Percentiles rank a stretch among this genome's conserved stretches.
Evolutionary conservation across 2,113 vertebrate genomes (phyloP).

Genomic region (Alaudala cheleensis): DNA sequence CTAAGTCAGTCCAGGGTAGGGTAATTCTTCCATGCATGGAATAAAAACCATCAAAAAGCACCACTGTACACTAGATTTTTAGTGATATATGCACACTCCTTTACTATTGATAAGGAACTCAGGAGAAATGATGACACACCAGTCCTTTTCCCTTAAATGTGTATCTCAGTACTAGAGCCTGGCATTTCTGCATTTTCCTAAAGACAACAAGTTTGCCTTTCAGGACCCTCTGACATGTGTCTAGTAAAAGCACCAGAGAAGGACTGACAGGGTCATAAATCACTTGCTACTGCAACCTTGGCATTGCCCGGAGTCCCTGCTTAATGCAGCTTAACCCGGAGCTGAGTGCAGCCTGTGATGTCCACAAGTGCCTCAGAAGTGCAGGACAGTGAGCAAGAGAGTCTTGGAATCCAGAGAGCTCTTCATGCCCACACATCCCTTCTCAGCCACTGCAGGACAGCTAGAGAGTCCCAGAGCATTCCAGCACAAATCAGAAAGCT

Average conservation of each 20-base stretch:
- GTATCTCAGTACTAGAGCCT: not conserved
- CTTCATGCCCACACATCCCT: not conserved
- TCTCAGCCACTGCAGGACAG: not conserved
- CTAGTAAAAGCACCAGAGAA: not conserved
- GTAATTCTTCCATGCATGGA: not conserved
- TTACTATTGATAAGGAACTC: not conserved
- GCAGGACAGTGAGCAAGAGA: not conserved
- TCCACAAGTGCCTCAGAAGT: not conserved
- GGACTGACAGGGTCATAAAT: not conserved
- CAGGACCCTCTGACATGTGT: not conserved
- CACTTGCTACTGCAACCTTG: not conserved
- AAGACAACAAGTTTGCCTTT: not conserved
- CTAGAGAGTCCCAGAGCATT: not conserved
- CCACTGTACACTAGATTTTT: not conserved
- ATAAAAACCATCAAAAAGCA: not conserved
- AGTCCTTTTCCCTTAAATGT: not conserved
- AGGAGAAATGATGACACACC: not conserved
- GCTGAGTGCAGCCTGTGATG: not conserved
- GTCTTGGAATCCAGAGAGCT: not conserved
- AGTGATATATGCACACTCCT: not conserved
- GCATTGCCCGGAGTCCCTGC: not conserved
- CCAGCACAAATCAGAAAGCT: not conserved
- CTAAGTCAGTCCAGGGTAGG: not conserved
- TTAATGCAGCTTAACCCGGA: not conserved
- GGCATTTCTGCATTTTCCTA: not conserved